Evolutionary conservation across 92 coral and sea anemone genomes (phyloP).

Genomic region (Porites evermanni): DNA sequence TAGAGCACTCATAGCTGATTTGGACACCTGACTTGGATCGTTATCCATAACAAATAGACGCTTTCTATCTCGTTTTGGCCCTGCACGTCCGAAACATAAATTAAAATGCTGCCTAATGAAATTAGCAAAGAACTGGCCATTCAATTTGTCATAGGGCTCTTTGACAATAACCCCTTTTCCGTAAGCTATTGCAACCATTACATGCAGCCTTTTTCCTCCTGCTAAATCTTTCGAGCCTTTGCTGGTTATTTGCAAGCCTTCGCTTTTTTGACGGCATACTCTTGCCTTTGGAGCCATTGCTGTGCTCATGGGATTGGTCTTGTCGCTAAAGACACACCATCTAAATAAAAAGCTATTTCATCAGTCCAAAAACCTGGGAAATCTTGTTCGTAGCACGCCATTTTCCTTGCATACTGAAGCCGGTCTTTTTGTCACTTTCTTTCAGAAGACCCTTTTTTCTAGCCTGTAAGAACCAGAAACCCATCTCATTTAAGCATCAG

Average conservation of each 20-base stretch:
- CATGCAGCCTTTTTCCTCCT: slow-evolving; percentile 59
- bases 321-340: slow-evolving; percentile 52
- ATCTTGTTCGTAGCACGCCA: neutral
- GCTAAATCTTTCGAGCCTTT: slow-evolving; percentile 70
- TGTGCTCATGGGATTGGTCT: slow-evolving; percentile 42
- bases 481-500: slow-evolving; percentile 20
- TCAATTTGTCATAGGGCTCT: slow-evolving; percentile 59
- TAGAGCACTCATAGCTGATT: slow-evolving; percentile 40
- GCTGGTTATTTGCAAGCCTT: slow-evolving; percentile 57
- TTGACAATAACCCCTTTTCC: slow-evolving; percentile 59
- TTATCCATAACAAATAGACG: too few species aligned
- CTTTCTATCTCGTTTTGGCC: slow-evolving; percentile 34
- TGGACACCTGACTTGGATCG: slow-evolving; percentile 31
- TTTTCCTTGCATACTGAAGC: slow-evolving; percentile 16
- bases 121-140: slow-evolving; percentile 54
- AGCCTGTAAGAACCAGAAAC: slow-evolving; percentile 35
- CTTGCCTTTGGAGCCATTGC: slow-evolving; percentile 45
- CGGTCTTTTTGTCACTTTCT: slow-evolving; percentile 26
- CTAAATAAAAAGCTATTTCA: slow-evolving; percentile 52
- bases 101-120: slow-evolving; percentile 65
- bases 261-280: slow-evolving; percentile 49
- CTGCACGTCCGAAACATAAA: slow-evolving; percentile 62
- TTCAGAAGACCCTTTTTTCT: slow-evolving; percentile 50
- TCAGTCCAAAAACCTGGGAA: slow-evolving; percentile 40
- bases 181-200: slow-evolving; percentile 70